phyloP scores from a whole-genome alignment of 2,797 vertebrate genomes.

The Gorsachius magnificus region DNA sequence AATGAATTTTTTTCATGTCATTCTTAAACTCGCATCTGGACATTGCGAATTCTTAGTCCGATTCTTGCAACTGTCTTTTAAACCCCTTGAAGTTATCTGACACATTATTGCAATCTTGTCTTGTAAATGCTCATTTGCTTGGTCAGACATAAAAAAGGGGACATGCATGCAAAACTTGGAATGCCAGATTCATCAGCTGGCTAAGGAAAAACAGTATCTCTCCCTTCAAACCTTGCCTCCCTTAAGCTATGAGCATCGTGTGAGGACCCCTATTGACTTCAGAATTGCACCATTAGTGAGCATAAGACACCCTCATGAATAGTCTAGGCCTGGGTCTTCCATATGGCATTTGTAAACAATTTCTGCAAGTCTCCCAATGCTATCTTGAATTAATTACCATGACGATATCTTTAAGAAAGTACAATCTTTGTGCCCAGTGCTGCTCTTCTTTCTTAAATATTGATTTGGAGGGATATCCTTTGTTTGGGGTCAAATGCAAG shows the following conservation, averaged over 20 bases:
- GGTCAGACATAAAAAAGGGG: neutral
- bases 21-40: neutral
- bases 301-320: neutral
- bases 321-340: neutral
- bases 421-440: neutral
- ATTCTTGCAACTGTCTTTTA: neutral
- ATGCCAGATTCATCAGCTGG: neutral
- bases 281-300: neutral
- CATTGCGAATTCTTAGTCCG: neutral
- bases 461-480: neutral
- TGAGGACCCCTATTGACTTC: neutral
- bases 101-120: neutral
- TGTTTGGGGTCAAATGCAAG: neutral
- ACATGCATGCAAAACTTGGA: neutral
- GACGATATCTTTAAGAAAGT: neutral
- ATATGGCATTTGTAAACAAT: neutral
- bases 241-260: neutral
- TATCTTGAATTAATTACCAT: neutral
- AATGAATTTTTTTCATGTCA: neutral
- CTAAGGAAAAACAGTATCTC: neutral
- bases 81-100: neutral
- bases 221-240: neutral
- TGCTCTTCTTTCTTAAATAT: neutral
- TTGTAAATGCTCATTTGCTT: neutral
- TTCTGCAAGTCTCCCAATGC: neutral